A percentile compares a stretch with the other conserved stretches of the same genome.
phyloP scores from a whole-genome alignment of 2,113 vertebrate species.

The Nothoprocta perdicaria region DNA sequence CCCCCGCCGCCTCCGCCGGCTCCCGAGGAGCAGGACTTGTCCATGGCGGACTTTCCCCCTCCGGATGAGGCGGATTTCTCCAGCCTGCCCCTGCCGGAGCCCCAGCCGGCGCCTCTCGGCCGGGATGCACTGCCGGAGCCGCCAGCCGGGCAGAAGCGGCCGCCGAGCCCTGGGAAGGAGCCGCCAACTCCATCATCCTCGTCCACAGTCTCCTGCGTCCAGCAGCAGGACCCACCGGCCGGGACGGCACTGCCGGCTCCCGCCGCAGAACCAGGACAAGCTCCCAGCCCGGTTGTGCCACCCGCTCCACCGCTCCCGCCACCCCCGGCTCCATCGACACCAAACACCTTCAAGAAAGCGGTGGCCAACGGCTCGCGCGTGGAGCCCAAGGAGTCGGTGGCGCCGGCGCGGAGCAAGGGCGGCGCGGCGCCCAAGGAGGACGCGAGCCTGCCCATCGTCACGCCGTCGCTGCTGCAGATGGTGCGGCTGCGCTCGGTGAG shows the following conservation, averaged over 20 bases:
- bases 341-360: slow-evolving; percentile 56
- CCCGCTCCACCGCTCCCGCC: not conserved
- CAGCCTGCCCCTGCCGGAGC: slow-evolving; percentile 52
- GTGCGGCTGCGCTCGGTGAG: slow-evolving; percentile 87
- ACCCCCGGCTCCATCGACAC: not conserved
- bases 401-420: slow-evolving; percentile 78
- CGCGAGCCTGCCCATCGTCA: slow-evolving; percentile 89
- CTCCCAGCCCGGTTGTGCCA: not conserved
- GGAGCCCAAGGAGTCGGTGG: slow-evolving; percentile 85
- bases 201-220: not conserved
- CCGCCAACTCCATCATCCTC: not conserved
- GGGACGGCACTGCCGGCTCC: not conserved
- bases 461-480: slow-evolving; percentile 94
- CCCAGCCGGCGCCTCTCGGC: not conserved
- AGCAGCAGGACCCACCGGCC: not conserved
- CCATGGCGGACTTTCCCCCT: slow-evolving; percentile 86
- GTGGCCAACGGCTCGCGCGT: too few species aligned
- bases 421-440: slow-evolving; percentile 84
- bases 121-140: not conserved
- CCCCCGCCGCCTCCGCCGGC: slow-evolving; percentile 87
- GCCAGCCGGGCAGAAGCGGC: rapidly evolving
- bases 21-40: slow-evolving; percentile 81
- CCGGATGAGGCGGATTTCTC: slow-evolving; percentile 85
- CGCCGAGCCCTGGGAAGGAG: rapidly evolving
- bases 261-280: rapidly evolving